A percentile compares a stretch with the other conserved stretches of the same genome.
phyloP scores from a whole-genome alignment of 2,797 vertebrate species.

The Pteropus rufus region DNA sequence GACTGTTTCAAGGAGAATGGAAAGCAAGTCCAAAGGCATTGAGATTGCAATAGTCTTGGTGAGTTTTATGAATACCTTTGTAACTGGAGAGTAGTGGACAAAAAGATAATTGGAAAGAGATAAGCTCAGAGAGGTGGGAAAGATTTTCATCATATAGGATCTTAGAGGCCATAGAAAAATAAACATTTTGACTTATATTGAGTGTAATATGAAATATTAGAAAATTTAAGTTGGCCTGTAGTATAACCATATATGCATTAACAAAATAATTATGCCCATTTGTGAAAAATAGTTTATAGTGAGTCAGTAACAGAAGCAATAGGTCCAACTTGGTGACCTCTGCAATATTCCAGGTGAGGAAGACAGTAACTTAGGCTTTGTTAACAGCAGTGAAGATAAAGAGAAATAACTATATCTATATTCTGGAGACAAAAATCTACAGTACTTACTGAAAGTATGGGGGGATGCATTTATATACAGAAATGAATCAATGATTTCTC shows the following conservation, averaged over 20 bases:
- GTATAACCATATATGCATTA: neutral
- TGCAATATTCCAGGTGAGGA: neutral
- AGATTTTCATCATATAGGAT: neutral
- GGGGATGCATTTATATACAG: neutral
- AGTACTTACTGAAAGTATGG: neutral
- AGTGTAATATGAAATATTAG: neutral
- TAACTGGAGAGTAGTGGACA: neutral
- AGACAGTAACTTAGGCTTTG: neutral
- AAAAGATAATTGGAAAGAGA: neutral
- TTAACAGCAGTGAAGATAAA: neutral
- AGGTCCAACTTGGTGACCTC: neutral
- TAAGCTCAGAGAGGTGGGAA: neutral
- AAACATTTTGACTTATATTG: neutral
- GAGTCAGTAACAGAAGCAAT: neutral
- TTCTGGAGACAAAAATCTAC: neutral
- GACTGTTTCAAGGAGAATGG: neutral
- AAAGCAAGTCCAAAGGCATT: neutral
- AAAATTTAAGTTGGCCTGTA: neutral
- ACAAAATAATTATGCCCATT: neutral
- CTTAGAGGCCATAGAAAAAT: neutral
- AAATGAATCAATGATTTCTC: neutral
- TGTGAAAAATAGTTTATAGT: neutral
- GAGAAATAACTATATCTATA: neutral
- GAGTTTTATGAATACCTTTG: neutral
- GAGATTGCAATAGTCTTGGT: neutral